Conservation (phyloP, 1,140 invertebrate species). For the Vollenhovia emeryi region DNA sequence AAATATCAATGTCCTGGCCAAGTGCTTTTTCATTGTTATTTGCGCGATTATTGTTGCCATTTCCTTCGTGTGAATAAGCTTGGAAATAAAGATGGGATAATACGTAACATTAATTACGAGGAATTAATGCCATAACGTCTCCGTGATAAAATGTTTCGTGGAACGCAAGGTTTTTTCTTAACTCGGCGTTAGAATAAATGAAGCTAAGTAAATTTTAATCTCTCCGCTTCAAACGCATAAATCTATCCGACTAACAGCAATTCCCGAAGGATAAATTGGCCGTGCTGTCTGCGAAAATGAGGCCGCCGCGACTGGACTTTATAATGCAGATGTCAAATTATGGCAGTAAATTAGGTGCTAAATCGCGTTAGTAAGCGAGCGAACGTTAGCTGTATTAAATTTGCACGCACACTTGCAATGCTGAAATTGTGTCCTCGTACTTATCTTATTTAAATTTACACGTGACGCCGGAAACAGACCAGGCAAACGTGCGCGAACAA, state of each 20-base stretch:
- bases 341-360: constrained; percentile 20
- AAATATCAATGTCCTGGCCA: not conserved
- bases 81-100: not conserved
- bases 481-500: not conserved
- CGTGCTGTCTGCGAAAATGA: constrained; percentile 16
- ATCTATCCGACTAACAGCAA: constrained; percentile 7
- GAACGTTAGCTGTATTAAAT: constrained; percentile 10
- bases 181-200: constrained; percentile 10
- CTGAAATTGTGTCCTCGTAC: constrained; percentile 1
- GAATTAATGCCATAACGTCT: not conserved
- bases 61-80: not conserved
- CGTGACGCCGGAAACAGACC: not conserved
- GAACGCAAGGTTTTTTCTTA: not conserved
- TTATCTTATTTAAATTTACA: constrained; percentile 14
- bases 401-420: not conserved
- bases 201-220: not conserved
- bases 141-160: not conserved
- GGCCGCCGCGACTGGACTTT: not conserved
- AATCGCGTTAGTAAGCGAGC: constrained; percentile 18
- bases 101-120: not conserved
- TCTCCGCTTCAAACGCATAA: not conserved
- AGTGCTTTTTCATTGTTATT: not conserved
- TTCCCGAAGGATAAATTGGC: constrained; percentile 23
- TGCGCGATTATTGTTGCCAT: not conserved
- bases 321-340: constrained; percentile 47